A percentile compares a stretch with the other conserved stretches of the same genome.
Conservation (phyloP, 2,888 invertebrate species). For the Julus scandinavius region DNA sequence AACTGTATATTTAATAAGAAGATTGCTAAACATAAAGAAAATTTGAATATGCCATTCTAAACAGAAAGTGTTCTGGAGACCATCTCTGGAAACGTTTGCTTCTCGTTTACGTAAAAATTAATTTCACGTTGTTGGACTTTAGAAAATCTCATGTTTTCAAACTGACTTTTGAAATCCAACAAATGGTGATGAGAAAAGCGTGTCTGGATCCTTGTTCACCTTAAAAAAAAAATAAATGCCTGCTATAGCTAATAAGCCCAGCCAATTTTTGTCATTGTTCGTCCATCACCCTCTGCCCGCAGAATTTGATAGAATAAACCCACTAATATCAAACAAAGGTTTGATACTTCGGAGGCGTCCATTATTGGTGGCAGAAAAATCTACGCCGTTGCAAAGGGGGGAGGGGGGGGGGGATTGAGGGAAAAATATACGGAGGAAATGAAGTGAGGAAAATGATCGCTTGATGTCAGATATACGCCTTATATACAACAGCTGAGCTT, state of each 20-base stretch:
- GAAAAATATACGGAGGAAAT: constrained; percentile 34
- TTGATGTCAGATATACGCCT: constrained; percentile 20
- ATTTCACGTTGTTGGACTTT: background rate
- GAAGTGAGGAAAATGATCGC: constrained; percentile 33
- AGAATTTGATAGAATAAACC: constrained; percentile 29
- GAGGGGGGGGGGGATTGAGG: background rate
- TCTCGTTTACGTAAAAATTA: background rate
- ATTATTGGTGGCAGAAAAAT: constrained; percentile 9
- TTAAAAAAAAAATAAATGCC: too few relatives aligned
- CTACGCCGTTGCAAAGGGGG: background rate
- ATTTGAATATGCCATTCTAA: too few relatives aligned
- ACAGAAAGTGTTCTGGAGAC: too few relatives aligned
- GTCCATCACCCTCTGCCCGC: background rate
- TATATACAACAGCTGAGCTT: constrained; percentile 30
- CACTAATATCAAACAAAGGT: constrained; percentile 26
- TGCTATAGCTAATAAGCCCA: background rate
- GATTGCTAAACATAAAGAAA: too few relatives aligned
- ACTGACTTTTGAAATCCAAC: background rate
- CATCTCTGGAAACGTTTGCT: too few relatives aligned
- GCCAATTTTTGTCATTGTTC: background rate
- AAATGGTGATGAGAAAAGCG: background rate
- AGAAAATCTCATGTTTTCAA: background rate
- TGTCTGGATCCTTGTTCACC: background rate
- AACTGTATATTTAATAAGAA: too few relatives aligned
- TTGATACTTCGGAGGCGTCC: constrained; percentile 24